These are phyloP conservation scores for Microctenopoma stevenorrisi DNA, from an alignment of 2,797 vertebrate species.

Conservation along the genomic window DNA sequence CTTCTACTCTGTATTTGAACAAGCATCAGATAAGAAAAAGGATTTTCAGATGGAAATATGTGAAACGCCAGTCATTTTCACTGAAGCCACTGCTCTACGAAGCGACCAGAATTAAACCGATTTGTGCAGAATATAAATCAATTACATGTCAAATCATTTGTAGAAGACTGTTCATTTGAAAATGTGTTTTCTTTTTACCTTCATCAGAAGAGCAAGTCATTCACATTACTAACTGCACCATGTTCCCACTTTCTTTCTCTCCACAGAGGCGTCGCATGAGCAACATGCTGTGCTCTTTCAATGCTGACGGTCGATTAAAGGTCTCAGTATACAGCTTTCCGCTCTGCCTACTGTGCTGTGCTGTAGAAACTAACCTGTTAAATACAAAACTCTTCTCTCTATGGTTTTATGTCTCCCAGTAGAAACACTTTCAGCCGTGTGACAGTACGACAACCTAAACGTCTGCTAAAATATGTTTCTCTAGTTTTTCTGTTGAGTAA, in stretches of 20 bases:
- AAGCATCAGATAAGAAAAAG: neutral
- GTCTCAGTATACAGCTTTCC: slow-evolving; percentile 63
- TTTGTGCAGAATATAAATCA: neutral
- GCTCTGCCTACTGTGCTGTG: slow-evolving; percentile 50
- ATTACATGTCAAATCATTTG: neutral
- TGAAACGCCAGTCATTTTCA: neutral
- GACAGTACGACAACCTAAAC: neutral
- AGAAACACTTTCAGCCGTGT: slow-evolving; percentile 13
- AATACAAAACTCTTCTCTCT: neutral
- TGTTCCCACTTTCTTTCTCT: slow-evolving; percentile 49
- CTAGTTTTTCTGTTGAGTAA: slow-evolving; percentile 33
- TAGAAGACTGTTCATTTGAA: neutral
- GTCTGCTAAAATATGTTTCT: slow-evolving; percentile 18
- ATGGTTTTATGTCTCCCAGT: slow-evolving; percentile 8
- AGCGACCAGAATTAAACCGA: neutral
- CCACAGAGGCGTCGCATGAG: slow-evolving; percentile 74
- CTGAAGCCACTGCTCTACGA: neutral
- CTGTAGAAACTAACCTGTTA: slow-evolving; percentile 18
- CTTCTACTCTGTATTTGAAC: neutral
- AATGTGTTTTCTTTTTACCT: neutral
- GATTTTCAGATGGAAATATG: too few species aligned
- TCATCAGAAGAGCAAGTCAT: neutral
- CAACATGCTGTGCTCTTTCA: slow-evolving; percentile 72
- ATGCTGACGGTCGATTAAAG: slow-evolving; percentile 73
- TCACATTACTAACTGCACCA: slow-evolving; percentile 19